Conservation (phyloP, 2,888 invertebrate genomes). For the Chironomus riparius region DNA sequence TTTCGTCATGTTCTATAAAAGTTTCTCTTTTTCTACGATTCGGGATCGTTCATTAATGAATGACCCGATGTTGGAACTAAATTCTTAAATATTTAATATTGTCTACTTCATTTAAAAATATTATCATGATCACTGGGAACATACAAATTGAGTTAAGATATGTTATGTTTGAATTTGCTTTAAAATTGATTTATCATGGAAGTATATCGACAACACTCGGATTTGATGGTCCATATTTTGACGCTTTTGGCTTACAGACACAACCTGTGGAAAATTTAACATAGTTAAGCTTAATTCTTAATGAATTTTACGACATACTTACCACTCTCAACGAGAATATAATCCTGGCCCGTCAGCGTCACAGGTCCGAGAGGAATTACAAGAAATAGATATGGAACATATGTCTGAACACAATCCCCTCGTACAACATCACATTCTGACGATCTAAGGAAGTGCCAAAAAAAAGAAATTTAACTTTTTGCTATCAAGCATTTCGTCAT, state of each 20-base stretch:
- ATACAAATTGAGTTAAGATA: neutral
- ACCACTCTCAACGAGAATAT: constrained; percentile 88
- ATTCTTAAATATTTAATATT: neutral
- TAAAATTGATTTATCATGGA: constrained; percentile 1
- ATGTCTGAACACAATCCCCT: constrained; percentile 86
- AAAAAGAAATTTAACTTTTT: neutral
- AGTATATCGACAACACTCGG: constrained; percentile 2
- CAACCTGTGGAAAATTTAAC: constrained; percentile 42
- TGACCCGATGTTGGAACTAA: neutral
- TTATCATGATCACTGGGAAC: neutral
- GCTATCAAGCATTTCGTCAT: no score
- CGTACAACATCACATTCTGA: constrained; percentile 81
- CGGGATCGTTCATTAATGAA: no score
- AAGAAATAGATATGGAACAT: constrained; percentile 79
- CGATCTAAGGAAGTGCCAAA: constrained; percentile 56
- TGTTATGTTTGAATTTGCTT: neutral
- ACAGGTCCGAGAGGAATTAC: constrained; percentile 86
- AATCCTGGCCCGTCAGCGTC: constrained; percentile 84
- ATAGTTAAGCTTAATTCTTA: neutral
- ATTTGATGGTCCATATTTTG: constrained; percentile 28
- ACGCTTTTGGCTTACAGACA: constrained; percentile 61
- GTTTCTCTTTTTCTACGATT: no score
- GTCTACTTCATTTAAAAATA: neutral
- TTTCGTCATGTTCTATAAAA: neutral
- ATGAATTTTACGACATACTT: neutral